Base-by-base conservation (phyloP, 2,888 invertebrate species). In the Muscina levida region DNA sequence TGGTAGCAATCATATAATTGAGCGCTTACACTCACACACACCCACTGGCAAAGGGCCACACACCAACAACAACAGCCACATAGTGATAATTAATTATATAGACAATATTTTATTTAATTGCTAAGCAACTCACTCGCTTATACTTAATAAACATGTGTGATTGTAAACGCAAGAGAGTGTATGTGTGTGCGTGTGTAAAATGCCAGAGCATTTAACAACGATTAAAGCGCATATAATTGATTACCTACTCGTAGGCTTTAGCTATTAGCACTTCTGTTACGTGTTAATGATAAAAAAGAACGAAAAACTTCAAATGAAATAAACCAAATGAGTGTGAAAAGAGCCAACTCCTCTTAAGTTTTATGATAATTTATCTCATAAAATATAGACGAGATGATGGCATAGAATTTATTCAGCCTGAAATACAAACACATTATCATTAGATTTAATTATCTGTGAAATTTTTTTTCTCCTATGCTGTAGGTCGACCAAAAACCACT, bases 381-480 rank as follows among this genome's bases (percentile, higher is more conserved):
- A 70, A 70, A 26, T 53, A 37, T 37, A 37, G 42, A 31, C 53
- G 44, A 37, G 42, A 31, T 62, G 44, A 15, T 5, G 1, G 17
- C 31, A 26, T 66, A 8, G 59, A 2, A 53, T 44, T 31, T 31
- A 67, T 37, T 56, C 8, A 57, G 57, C 37, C 37, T 39, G n/a
- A 51, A 66, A 37, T 13, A 48, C 15, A 62, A n/a, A 62, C 42
- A 62, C 57, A 59, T 77, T 67, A 67, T 67, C 72, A 56, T 77
- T 72, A 77, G 59, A 72, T 67, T 77, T 72, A 77, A 77, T 77
- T 77, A 72, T 77, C 77, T 77, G 72, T 77, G 57, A 77, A 77
- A 5, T 59, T 37, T 59, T 62, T 59, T 59, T 39, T 15, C 10
- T n/a, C 3, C 15, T 37, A 5, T 57, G 15, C 1, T 48, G 1